These are phyloP conservation scores for Cyclura pinguis DNA, from an alignment of 2,797 vertebrate species.

Conservation along the genomic window DNA sequence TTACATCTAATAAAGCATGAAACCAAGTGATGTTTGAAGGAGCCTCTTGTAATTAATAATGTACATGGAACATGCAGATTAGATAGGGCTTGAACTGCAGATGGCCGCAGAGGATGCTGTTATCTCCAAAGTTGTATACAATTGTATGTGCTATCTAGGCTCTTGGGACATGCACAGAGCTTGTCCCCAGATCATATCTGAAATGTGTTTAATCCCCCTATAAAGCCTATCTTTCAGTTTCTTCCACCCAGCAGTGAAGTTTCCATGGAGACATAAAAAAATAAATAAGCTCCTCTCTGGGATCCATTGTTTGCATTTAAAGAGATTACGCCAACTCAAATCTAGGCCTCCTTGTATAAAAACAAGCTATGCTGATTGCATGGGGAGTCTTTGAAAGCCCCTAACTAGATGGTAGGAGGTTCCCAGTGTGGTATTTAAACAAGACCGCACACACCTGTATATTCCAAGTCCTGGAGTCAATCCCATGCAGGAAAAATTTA, in stretches of 20 bases:
- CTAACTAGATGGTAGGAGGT: not conserved
- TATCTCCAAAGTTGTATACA: not conserved
- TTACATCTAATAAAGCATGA: not conserved
- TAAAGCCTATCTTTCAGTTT: slow-evolving; percentile 24
- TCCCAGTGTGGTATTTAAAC: not conserved
- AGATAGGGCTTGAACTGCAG: not conserved
- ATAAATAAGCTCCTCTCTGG: slow-evolving; percentile 40
- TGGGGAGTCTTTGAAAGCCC: slow-evolving; percentile 8
- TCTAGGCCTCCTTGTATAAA: slow-evolving; percentile 19
- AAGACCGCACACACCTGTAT: not conserved
- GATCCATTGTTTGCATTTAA: slow-evolving; percentile 44
- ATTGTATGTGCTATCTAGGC: not conserved
- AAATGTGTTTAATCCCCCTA: slow-evolving; percentile 25
- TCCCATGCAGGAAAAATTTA: not conserved
- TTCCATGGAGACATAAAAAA: slow-evolving; percentile 28
- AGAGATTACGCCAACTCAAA: slow-evolving; percentile 28
- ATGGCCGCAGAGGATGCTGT: not conserved
- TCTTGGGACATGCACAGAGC: slow-evolving; percentile 14
- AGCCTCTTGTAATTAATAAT: slow-evolving; percentile 5
- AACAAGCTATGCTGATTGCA: slow-evolving; percentile 17
- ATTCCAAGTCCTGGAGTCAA: not conserved
- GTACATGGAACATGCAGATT: not conserved
- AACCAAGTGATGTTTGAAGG: not conserved
- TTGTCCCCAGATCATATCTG: slow-evolving; percentile 18
- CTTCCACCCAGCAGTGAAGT: slow-evolving; percentile 30